Conservation (phyloP, 1,140 invertebrate genomes). For the Pogonomyrmex barbatus region DNA sequence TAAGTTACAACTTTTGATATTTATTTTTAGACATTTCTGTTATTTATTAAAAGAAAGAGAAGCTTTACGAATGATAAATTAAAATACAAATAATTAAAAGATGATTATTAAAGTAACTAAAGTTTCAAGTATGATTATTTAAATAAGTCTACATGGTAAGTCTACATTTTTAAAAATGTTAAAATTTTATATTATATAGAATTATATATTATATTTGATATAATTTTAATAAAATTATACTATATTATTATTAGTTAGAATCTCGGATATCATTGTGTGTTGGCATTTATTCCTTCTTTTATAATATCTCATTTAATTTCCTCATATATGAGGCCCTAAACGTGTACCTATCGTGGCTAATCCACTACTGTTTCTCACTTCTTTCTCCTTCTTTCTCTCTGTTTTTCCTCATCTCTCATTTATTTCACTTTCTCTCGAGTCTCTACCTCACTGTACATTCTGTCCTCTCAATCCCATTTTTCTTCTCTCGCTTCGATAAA, state of each 20-base stretch:
- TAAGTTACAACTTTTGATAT: neutral
- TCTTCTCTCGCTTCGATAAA: slow-evolving; percentile 57
- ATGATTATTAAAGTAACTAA: neutral
- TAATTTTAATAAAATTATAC: neutral
- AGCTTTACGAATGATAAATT: neutral
- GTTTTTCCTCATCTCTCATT: slow-evolving; percentile 27
- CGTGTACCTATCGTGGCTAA: neutral
- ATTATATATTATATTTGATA: neutral
- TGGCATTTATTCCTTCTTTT: neutral
- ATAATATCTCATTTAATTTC: neutral
- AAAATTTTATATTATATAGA: neutral
- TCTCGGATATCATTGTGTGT: neutral
- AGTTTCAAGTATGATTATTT: neutral
- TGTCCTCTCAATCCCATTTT: neutral
- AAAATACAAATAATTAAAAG: neutral
- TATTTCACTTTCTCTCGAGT: neutral
- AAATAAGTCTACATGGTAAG: neutral
- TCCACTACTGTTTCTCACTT: slow-evolving; percentile 16
- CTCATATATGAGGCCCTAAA: neutral
- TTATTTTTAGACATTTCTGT: neutral
- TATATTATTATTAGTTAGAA: neutral
- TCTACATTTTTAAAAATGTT: neutral
- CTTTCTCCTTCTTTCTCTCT: slow-evolving; percentile 1
- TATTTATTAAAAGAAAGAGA: neutral
- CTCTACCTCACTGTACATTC: slow-evolving; percentile 5